A percentile compares a stretch with the other conserved stretches of the same genome.
Evolutionary conservation across 1,140 invertebrate genomes (phyloP).

Genomic region (Cyphomyrmex costatus): DNA sequence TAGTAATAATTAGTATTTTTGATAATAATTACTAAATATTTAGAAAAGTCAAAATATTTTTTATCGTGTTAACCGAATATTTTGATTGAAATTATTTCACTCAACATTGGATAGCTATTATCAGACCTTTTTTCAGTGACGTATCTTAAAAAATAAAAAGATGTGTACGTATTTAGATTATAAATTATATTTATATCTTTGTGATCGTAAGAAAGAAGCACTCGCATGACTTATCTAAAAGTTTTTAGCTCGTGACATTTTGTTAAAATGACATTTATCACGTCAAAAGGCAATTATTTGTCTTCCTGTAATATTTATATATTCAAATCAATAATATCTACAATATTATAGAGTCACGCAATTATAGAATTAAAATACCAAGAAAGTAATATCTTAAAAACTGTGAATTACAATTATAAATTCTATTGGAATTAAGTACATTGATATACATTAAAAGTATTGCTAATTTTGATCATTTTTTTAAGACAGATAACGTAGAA

Average conservation of each 20-base stretch:
- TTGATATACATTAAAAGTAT: not conserved
- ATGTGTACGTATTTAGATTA: too few species aligned
- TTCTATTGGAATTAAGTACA: not conserved
- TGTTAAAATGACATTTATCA: slow-evolving; percentile 1
- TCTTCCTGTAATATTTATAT: not conserved
- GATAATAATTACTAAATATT: too few species aligned
- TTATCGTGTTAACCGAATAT: too few species aligned
- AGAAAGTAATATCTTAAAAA: not conserved
- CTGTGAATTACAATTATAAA: not conserved
- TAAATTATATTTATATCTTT: not conserved
- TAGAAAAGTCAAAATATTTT: too few species aligned
- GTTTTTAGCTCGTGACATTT: not conserved
- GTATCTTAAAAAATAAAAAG: not conserved
- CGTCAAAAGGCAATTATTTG: not conserved
- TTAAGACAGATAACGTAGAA: not conserved
- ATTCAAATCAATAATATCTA: not conserved
- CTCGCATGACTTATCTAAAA: not conserved
- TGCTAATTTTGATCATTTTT: not conserved
- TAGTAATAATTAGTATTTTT: too few species aligned
- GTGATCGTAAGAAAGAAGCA: not conserved
- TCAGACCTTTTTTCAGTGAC: too few species aligned
- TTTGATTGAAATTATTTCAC: too few species aligned
- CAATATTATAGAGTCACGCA: not conserved
- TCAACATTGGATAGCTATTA: too few species aligned
- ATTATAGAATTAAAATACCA: not conserved